These are phyloP conservation scores for Tetraneura akinire DNA, from an alignment of 1,140 invertebrate species.

Conservation along the genomic window DNA sequence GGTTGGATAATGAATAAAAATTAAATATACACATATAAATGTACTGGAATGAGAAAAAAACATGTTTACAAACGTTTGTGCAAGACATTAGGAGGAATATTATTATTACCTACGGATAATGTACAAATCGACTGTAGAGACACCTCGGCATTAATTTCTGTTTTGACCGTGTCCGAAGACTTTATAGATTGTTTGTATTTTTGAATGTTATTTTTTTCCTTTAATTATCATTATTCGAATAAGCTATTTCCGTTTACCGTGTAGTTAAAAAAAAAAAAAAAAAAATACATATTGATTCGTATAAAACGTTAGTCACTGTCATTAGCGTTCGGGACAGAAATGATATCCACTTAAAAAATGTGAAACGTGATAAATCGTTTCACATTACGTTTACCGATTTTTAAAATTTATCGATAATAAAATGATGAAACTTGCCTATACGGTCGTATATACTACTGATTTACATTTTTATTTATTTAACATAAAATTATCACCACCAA, in stretches of 20 bases:
- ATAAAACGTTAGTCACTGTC: neutral
- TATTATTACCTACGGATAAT: constrained; percentile 23
- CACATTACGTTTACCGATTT: neutral
- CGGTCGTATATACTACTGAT: too few species aligned
- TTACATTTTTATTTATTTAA: constrained; percentile 4
- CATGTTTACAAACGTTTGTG: constrained; percentile 26
- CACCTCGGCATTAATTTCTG: constrained; percentile 38
- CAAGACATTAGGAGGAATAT: constrained; percentile 24
- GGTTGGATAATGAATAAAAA: neutral
- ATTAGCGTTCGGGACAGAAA: neutral
- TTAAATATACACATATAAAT: neutral
- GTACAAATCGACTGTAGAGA: constrained; percentile 27
- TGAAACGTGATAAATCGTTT: constrained; percentile 4
- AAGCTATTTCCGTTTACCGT: neutral
- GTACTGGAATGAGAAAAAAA: constrained; percentile 4
- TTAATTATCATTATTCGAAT: neutral
- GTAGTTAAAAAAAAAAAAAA: neutral
- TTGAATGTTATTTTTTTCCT: neutral
- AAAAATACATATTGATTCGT: neutral
- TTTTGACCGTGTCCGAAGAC: constrained; percentile 1
- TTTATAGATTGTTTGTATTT: constrained; percentile 16
- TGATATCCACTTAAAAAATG: neutral
- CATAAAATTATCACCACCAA: neutral
- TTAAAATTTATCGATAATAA: neutral
- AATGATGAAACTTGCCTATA: neutral